Evolutionary conservation across 2,888 invertebrate genomes (phyloP).

Genomic region (Platynereis dumerilii): DNA sequence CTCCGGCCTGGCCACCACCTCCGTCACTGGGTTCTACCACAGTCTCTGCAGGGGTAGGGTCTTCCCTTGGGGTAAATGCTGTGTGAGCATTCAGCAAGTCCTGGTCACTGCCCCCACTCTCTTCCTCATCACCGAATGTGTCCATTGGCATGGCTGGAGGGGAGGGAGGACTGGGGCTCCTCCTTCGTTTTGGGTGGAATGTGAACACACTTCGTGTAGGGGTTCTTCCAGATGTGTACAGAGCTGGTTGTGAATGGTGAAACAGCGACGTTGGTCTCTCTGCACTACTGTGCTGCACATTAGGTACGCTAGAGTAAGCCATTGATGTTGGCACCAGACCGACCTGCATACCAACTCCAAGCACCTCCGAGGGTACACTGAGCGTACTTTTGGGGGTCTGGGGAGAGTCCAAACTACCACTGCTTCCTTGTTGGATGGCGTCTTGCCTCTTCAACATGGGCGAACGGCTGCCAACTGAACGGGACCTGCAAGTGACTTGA

Average conservation of each 20-base stretch:
- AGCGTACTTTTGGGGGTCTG: conserved; percentile 7
- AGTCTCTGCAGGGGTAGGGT: conserved; percentile 11
- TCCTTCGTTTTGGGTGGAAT: conserved; percentile 13
- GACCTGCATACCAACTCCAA: not conserved
- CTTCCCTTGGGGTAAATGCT: conserved; percentile 15
- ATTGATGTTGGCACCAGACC: conserved; percentile 7
- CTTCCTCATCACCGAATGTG: conserved; percentile 15
- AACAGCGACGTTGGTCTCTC: not conserved
- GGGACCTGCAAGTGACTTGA: not conserved
- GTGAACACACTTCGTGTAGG: not conserved
- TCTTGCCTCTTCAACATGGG: conserved; percentile 16
- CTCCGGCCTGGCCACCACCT: too few relatives aligned
- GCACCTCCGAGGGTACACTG: too few relatives aligned
- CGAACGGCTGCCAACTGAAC: conserved; percentile 4
- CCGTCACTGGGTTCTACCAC: not conserved
- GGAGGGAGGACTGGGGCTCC: not conserved
- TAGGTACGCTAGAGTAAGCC: conserved; percentile 17
- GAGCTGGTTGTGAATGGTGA: conserved; percentile 20
- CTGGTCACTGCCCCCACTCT: conserved; percentile 17
- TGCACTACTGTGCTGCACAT: not conserved
- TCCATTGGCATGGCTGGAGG: not conserved
- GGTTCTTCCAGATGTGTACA: not conserved
- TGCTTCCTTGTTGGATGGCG: conserved; percentile 18
- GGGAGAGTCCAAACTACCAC: conserved; percentile 19
- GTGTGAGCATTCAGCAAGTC: conserved; percentile 21